Conservation (phyloP, 2,113 vertebrate genomes). For the Micronycteris hirsuta region DNA sequence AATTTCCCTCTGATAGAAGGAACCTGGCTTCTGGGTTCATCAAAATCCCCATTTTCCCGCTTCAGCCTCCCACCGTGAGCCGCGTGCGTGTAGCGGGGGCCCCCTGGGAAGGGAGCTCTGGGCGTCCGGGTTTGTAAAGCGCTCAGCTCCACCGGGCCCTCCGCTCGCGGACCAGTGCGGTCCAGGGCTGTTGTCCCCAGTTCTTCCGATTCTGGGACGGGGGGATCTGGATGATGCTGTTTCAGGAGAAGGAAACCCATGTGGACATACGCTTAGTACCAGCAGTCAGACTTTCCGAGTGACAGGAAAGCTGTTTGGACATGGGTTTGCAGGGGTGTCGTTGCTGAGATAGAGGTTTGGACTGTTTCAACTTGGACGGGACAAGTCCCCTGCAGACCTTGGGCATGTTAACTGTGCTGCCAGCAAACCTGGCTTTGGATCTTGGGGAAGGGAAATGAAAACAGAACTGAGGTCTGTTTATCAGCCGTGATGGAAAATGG, state of each 20-base stretch:
- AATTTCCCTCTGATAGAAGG: background rate
- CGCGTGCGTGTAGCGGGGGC: too few species aligned
- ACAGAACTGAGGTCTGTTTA: too few species aligned
- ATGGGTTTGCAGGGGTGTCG: too few species aligned
- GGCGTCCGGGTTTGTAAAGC: background rate
- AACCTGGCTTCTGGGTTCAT: fast-evolving
- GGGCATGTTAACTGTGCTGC: background rate
- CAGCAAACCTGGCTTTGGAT: background rate
- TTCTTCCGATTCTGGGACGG: background rate
- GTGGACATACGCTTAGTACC: background rate
- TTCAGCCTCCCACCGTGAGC: too few species aligned
- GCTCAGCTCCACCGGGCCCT: background rate
- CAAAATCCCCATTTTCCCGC: fast-evolving
- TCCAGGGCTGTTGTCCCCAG: too few species aligned
- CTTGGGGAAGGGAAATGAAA: background rate
- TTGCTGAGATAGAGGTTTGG: background rate
- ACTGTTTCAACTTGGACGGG: background rate
- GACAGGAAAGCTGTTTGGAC: fast-evolving
- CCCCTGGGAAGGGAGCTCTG: background rate
- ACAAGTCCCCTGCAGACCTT: fast-evolving
- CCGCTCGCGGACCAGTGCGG: background rate
- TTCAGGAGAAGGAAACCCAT: background rate
- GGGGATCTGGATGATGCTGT: background rate
- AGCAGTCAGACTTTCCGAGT: fast-evolving
- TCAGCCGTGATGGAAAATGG: background rate